Percentiles rank a stretch among this genome's conserved stretches.
These are phyloP conservation scores for Pseudopleuronectes americanus DNA, from an alignment of 2,797 vertebrate species.

Conservation along the genomic window DNA sequence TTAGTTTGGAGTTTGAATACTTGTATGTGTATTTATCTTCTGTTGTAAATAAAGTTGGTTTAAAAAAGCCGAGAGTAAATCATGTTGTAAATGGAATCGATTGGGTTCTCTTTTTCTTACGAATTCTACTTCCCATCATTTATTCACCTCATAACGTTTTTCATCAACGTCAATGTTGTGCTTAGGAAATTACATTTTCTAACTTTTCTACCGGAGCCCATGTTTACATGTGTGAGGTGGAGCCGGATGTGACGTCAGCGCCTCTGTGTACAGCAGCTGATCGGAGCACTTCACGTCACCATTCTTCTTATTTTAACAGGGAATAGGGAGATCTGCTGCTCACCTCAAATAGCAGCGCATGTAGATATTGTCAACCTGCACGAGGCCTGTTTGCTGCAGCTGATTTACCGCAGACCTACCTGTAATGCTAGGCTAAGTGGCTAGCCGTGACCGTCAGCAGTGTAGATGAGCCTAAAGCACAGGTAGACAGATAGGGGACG, in stretches of 20 bases:
- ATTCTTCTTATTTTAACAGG: background rate
- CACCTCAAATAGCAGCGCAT: background rate
- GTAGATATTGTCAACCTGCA: background rate
- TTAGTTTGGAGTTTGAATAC: too few relatives aligned
- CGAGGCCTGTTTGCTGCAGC: slow-evolving; percentile 4
- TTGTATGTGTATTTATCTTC: too few relatives aligned
- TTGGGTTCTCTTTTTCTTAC: too few relatives aligned
- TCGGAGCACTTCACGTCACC: slow-evolving; percentile 31
- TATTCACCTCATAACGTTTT: too few relatives aligned
- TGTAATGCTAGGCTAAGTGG: slow-evolving; percentile 60
- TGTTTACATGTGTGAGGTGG: slow-evolving; percentile 37
- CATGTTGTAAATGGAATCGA: too few relatives aligned
- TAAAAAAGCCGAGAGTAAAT: too few relatives aligned
- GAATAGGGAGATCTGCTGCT: background rate
- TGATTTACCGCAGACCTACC: slow-evolving; percentile 31
- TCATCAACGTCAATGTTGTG: too few relatives aligned
- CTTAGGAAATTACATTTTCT: too few relatives aligned
- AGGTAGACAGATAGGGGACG: slow-evolving; percentile 1
- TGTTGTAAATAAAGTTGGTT: too few relatives aligned
- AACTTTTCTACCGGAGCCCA: background rate
- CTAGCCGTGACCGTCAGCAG: slow-evolving; percentile 32
- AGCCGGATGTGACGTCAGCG: slow-evolving; percentile 65
- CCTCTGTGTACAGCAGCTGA: slow-evolving; percentile 75
- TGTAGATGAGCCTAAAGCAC: slow-evolving; percentile 1
- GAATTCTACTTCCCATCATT: too few relatives aligned